Evolutionary conservation across 1,140 invertebrate species (phyloP).

Genomic region (Holcopasites calliopsidis): DNA sequence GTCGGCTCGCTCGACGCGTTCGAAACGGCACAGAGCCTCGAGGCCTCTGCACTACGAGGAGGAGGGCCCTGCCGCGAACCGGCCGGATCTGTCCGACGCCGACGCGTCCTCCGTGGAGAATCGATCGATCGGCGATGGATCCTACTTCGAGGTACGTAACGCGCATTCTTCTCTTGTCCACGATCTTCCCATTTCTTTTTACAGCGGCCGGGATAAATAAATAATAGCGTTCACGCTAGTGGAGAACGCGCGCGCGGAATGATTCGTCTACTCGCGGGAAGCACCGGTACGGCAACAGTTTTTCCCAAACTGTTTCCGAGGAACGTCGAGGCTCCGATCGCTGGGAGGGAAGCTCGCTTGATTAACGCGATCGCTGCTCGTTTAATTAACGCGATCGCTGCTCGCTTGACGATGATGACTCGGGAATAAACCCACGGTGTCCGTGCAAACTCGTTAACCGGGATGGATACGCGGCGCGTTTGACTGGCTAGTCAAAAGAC

Average conservation of each 20-base stretch:
- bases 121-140: slow-evolving; percentile 75
- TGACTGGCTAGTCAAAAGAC: background rate
- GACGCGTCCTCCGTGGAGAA: slow-evolving; percentile 75
- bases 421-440: no score
- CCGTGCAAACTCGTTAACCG: slow-evolving; percentile 1
- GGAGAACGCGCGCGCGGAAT: background rate
- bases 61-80: slow-evolving; percentile 51
- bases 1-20: slow-evolving; percentile 56
- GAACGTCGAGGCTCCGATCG: slow-evolving; percentile 17
- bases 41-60: slow-evolving; percentile 51
- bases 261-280: background rate
- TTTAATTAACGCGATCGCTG: no score
- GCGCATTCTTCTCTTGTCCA: no score
- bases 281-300: background rate
- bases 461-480: background rate
- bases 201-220: no score
- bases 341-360: slow-evolving; percentile 6
- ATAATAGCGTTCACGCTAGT: background rate
- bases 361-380: background rate
- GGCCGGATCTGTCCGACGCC: slow-evolving; percentile 72
- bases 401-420: no score
- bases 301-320: background rate
- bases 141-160: slow-evolving; percentile 76
- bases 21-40: slow-evolving; percentile 57
- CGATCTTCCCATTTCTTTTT: background rate